These are phyloP conservation scores for Echeneis naucrates DNA, from an alignment of 2,797 vertebrate species.

Conservation along the genomic window DNA sequence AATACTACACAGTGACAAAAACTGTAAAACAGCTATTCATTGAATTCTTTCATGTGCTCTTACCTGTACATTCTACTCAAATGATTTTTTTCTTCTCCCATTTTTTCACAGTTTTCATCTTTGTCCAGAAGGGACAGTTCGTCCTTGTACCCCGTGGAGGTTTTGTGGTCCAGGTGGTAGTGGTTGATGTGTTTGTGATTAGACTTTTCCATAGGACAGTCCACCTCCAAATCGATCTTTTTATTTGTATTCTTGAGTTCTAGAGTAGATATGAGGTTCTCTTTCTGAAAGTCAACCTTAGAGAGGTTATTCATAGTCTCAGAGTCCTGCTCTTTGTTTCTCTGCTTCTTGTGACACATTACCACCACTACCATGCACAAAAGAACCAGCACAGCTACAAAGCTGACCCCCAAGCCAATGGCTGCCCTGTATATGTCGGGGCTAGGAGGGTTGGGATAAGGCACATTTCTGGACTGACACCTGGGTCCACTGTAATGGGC, in stretches of 20 bases:
- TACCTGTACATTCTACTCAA: slow-evolving; percentile 93
- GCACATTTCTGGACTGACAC: slow-evolving; percentile 83
- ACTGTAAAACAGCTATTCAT: neutral
- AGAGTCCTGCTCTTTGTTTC: slow-evolving; percentile 79
- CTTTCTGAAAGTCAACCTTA: slow-evolving; percentile 92
- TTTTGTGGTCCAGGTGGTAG: slow-evolving; percentile 92
- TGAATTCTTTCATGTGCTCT: slow-evolving; percentile 55
- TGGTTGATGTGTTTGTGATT: slow-evolving; percentile 96
- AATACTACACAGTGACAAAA: too few relatives aligned
- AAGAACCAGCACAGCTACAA: slow-evolving; percentile 90
- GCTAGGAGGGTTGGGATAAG: slow-evolving; percentile 49
- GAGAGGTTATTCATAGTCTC: slow-evolving; percentile 96
- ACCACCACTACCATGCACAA: slow-evolving; percentile 90
- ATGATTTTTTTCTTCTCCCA: slow-evolving; percentile 91
- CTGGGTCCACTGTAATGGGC: slow-evolving; percentile 86
- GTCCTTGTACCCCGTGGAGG: slow-evolving; percentile 89
- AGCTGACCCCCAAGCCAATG: slow-evolving; percentile 89
- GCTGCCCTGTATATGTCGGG: slow-evolving; percentile 76
- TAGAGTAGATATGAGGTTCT: slow-evolving; percentile 93
- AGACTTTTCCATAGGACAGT: slow-evolving; percentile 91
- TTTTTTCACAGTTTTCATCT: slow-evolving; percentile 94
- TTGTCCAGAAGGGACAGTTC: slow-evolving; percentile 88
- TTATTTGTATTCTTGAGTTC: slow-evolving; percentile 99
- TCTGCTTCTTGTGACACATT: slow-evolving; percentile 88
- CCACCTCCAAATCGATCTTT: slow-evolving; percentile 93